These are phyloP conservation scores for Microcebus jonahi DNA, from an alignment of 2,113 vertebrate species.

Conservation along the genomic window DNA sequence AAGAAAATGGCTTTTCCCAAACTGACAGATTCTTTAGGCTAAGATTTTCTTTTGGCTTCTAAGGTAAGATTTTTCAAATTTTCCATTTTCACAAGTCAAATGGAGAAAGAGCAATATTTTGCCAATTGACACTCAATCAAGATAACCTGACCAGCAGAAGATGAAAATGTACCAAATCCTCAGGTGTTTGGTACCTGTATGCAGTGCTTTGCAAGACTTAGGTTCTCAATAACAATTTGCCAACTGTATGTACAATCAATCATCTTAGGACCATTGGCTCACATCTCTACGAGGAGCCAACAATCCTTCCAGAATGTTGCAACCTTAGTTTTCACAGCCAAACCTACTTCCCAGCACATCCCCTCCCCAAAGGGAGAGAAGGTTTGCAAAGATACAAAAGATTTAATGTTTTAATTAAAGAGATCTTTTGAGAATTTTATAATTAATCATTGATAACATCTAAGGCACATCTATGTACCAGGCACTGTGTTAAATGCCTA, in stretches of 20 bases:
- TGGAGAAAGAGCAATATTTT: background rate
- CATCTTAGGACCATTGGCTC: background rate
- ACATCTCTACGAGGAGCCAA: background rate
- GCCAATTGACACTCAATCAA: background rate
- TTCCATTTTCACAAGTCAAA: background rate
- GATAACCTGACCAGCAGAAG: background rate
- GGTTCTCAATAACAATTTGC: background rate
- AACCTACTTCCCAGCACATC: background rate
- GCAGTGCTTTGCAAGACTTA: background rate
- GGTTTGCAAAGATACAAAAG: background rate
- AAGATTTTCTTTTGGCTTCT: background rate
- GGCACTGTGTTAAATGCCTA: no score
- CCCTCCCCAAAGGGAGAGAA: background rate
- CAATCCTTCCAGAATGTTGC: background rate
- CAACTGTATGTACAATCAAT: fast-evolving
- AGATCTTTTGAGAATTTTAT: background rate
- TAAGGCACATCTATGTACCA: background rate
- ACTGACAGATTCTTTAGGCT: background rate
- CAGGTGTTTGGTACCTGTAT: fast-evolving
- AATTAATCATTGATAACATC: background rate
- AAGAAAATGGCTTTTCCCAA: background rate
- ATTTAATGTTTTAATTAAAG: background rate
- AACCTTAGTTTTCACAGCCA: background rate
- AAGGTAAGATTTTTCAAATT: background rate
- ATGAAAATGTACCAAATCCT: background rate